Evolutionary conservation across 2,113 vertebrate species (phyloP), one percentile per base, ranked within the genome.

Genomic region (Tauraco erythrolophus): DNA sequence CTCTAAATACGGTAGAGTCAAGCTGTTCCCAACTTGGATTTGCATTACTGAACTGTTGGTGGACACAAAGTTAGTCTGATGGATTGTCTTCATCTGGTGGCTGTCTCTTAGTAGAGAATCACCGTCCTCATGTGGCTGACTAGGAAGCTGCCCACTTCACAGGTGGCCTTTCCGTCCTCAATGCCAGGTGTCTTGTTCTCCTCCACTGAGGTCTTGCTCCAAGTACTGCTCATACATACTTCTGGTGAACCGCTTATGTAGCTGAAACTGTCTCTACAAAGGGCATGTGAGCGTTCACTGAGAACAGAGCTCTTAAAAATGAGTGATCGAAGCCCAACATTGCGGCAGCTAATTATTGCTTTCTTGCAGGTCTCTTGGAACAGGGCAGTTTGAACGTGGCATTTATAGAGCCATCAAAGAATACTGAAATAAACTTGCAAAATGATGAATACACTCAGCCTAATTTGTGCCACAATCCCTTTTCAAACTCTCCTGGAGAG

Each of bases 281-380:
- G 58, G 72, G 41, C 11, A 9, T 4, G 6, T 6, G 43, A 37
- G 30, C 17, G 6, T 64, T 54, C 0, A 0, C 31, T 3, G 15
- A 70, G 43, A 58, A 78, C 50, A 65, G 37, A 79, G 25, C 30
- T 75, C 33, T 65, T 64, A 46, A 43, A 82, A 72, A 43, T 2
- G 12, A 60, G 41, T 3, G 21, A n/a, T 14, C 0, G 0, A 91
- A 16, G 21, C 72, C 17, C 0, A 1, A 3, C 7, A 43, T 10
- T 45, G 60, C 9, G 23, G 74, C 37, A 70, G 46, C 28, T 41
- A 31, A 70, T 41, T 43, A 54, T 0, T 71, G 51, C 57, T 71
- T 90, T 41, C 39, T 22, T 33, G 9, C 7, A 43, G 11, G 23
- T 71, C 27, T 75, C 56, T 54, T 46, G 62, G 57, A 71, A 54